Conservation (phyloP, 2,113 vertebrate species). For the Oxyruncus cristatus region DNA sequence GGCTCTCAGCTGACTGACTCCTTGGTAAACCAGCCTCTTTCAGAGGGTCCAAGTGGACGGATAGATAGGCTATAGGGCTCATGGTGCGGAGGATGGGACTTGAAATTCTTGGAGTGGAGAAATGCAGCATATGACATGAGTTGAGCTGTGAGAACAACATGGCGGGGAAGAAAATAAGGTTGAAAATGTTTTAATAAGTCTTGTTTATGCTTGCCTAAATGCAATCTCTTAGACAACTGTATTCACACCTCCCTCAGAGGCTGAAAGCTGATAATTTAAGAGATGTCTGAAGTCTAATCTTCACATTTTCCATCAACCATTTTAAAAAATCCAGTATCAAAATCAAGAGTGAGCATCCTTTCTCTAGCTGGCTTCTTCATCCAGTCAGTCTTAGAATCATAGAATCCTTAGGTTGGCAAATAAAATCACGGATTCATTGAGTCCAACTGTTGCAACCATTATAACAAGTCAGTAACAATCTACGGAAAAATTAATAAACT, state of each 20-base stretch:
- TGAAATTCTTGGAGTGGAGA: constrained; percentile 81
- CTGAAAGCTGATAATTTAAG: not conserved
- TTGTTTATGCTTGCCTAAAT: not conserved
- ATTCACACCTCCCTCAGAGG: not conserved
- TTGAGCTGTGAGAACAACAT: constrained; percentile 83
- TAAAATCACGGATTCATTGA: not conserved
- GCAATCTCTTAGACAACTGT: not conserved
- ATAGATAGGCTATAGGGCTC: constrained; percentile 83
- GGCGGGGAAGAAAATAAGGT: constrained; percentile 51
- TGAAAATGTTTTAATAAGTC: constrained; percentile 15
- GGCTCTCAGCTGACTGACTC: constrained; percentile 84
- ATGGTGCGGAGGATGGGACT: constrained; percentile 83
- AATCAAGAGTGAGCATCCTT: not conserved
- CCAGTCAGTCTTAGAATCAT: not conserved
- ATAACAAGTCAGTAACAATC: not conserved
- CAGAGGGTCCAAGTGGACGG: constrained; percentile 82
- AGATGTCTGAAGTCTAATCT: not conserved
- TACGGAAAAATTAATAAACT: not conserved
- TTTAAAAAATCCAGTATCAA: not conserved
- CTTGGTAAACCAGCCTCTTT: constrained; percentile 77
- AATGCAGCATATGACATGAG: constrained; percentile 87
- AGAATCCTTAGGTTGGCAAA: not conserved
- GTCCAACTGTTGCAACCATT: not conserved
- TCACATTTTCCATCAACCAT: not conserved
- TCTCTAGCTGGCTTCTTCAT: not conserved